These are phyloP conservation scores for Procavia capensis DNA, from an alignment of 2,113 vertebrate species.

Conservation along the genomic window DNA sequence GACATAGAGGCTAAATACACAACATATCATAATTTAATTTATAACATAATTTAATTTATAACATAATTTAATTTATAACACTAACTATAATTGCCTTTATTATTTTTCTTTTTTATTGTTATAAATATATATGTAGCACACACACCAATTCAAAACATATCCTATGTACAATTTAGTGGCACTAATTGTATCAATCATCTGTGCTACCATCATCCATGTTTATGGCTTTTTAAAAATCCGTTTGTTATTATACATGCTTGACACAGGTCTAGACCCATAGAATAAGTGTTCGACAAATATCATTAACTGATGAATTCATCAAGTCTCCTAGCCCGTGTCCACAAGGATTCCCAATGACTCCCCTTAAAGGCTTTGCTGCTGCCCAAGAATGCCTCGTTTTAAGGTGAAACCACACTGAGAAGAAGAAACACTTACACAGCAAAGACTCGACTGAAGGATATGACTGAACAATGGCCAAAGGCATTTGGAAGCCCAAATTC, in stretches of 20 bases:
- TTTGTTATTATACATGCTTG: background rate
- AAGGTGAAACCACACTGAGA: constrained; percentile 31
- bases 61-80: too few species aligned
- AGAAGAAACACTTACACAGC: constrained; percentile 74
- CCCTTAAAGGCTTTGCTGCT: constrained; percentile 50
- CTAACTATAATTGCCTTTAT: background rate
- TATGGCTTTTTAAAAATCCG: background rate
- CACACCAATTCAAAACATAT: background rate
- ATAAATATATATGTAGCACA: background rate
- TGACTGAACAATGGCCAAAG: constrained; percentile 80
- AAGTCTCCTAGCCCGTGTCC: constrained; percentile 23
- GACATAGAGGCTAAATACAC: too few species aligned
- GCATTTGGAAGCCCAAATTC: constrained; percentile 87
- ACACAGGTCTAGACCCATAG: background rate
- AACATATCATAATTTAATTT: too few species aligned
- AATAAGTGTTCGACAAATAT: constrained; percentile 38
- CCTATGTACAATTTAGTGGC: background rate
- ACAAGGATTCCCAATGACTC: background rate
- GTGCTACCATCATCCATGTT: background rate
- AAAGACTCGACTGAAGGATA: constrained; percentile 67
- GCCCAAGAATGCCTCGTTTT: constrained; percentile 15
- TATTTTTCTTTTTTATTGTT: background rate
- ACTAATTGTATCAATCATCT: background rate
- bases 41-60: too few species aligned
- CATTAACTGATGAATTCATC: constrained; percentile 21